These are phyloP conservation scores for Lithophane leautieri DNA, from an alignment of 2,888 invertebrate genomes.

Conservation along the genomic window DNA sequence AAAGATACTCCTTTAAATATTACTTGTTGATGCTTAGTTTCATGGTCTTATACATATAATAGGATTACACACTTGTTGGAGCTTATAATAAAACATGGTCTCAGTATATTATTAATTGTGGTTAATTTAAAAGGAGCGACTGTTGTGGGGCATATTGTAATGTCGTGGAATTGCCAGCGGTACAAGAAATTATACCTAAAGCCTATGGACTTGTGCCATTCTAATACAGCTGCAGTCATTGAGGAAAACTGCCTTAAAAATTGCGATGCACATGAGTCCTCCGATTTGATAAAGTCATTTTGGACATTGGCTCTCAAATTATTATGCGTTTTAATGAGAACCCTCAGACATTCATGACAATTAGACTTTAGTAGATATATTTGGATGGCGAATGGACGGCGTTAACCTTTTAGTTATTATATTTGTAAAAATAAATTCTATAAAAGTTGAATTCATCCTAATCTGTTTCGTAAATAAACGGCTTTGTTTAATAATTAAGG, in stretches of 20 bases:
- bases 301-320: conserved; percentile 13
- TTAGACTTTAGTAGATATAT: background rate
- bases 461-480: conserved; percentile 16
- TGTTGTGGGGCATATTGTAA: background rate
- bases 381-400: background rate
- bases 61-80: conserved; percentile 54
- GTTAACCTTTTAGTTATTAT: background rate
- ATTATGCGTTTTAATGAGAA: conserved; percentile 22
- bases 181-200: background rate
- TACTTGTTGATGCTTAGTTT: conserved; percentile 4
- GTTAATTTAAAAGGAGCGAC: background rate
- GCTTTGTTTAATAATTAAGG: conserved; percentile 8
- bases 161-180: background rate
- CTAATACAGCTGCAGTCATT: conserved; percentile 29
- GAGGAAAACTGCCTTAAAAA: conserved; percentile 58
- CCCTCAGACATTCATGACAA: background rate
- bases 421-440: background rate
- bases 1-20: conserved; percentile 9
- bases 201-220: conserved; percentile 26
- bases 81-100: conserved; percentile 10
- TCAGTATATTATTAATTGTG: background rate
- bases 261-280: conserved; percentile 23
- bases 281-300: conserved; percentile 53
- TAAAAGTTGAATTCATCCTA: background rate
- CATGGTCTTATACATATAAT: background rate